Evolutionary conservation across 2,113 vertebrate genomes (phyloP).

Genomic region (Gracilinanus agilis): DNA sequence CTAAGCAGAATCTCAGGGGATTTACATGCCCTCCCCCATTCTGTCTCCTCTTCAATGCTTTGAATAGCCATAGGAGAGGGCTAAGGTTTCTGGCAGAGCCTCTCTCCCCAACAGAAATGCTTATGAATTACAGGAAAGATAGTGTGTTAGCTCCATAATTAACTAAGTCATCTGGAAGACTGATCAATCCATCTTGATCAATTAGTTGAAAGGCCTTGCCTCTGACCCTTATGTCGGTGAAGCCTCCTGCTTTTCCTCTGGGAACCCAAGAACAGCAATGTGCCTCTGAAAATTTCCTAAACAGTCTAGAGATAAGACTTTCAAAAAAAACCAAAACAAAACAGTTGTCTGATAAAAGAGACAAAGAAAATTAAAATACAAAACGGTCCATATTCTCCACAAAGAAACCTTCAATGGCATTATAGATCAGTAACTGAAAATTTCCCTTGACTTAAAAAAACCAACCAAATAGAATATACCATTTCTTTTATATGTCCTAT

Average conservation of each 20-base stretch:
- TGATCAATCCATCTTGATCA: not conserved
- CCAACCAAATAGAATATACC: slow-evolving; percentile 15
- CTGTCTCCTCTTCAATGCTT: not conserved
- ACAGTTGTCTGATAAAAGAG: slow-evolving; percentile 40
- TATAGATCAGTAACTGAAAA: slow-evolving; percentile 40
- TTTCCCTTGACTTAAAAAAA: slow-evolving; percentile 35
- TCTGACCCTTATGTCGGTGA: not conserved
- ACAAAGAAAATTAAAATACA: slow-evolving; percentile 14
- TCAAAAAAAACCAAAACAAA: not conserved
- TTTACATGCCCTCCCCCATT: not conserved
- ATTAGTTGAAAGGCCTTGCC: not conserved
- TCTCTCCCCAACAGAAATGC: not conserved
- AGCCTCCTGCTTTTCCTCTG: not conserved
- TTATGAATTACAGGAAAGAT: not conserved
- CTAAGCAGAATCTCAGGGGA: not conserved
- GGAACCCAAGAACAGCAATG: not conserved
- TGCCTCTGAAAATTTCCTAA: not conserved
- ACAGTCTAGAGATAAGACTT: slow-evolving; percentile 17
- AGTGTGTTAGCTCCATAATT: not conserved
- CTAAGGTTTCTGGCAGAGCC: not conserved
- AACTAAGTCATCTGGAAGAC: not conserved
- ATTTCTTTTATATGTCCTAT: not conserved
- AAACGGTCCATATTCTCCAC: not conserved
- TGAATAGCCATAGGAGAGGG: not conserved
- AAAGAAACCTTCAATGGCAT: slow-evolving; percentile 2